Evolutionary conservation across 1,140 invertebrate species (phyloP).

Genomic region (Brachionus rotundiformis): DNA sequence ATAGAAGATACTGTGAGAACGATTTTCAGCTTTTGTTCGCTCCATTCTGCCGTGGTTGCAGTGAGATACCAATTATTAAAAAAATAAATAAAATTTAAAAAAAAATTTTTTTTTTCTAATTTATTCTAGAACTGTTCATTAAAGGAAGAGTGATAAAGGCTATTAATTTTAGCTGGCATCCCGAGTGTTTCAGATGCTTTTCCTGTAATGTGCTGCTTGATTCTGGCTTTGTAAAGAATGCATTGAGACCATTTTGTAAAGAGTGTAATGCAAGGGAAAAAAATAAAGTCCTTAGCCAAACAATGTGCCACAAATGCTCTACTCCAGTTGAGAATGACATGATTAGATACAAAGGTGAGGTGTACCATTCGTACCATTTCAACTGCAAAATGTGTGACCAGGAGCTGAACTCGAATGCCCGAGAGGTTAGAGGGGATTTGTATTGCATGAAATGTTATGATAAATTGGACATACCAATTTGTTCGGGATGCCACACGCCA

Average conservation of each 20-base stretch:
- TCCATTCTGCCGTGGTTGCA: slow-evolving; percentile 95
- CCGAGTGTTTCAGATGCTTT: slow-evolving; percentile 92
- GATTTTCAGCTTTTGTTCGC: slow-evolving; percentile 98
- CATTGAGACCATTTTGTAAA: slow-evolving; percentile 83
- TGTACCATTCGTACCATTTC: slow-evolving; percentile 98
- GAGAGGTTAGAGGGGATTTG: slow-evolving; percentile 91
- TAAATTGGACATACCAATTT: slow-evolving; percentile 94
- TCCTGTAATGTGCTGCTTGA: slow-evolving; percentile 89
- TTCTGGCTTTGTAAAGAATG: slow-evolving; percentile 77
- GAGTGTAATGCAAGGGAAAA: slow-evolving; percentile 69
- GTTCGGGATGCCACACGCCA: slow-evolving; percentile 81
- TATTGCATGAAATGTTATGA: slow-evolving; percentile 97
- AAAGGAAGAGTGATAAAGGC: slow-evolving; percentile 97
- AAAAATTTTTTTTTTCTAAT: slow-evolving; percentile 52
- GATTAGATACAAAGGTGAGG: slow-evolving; percentile 89
- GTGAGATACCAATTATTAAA: slow-evolving; percentile 68
- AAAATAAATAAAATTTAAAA: background rate
- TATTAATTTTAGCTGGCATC: slow-evolving; percentile 98
- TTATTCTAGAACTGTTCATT: slow-evolving; percentile 80
- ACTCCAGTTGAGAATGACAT: slow-evolving; percentile 90
- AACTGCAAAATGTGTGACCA: slow-evolving; percentile 76
- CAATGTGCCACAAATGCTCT: slow-evolving; percentile 20
- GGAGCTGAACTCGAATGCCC: slow-evolving; percentile 76
- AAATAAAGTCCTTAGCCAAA: background rate
- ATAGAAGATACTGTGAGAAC: slow-evolving; percentile 97